Percentiles rank a stretch among this genome's conserved stretches.
Conservation (phyloP, 2,888 invertebrate species). For the Ypsolopha scabrella region DNA sequence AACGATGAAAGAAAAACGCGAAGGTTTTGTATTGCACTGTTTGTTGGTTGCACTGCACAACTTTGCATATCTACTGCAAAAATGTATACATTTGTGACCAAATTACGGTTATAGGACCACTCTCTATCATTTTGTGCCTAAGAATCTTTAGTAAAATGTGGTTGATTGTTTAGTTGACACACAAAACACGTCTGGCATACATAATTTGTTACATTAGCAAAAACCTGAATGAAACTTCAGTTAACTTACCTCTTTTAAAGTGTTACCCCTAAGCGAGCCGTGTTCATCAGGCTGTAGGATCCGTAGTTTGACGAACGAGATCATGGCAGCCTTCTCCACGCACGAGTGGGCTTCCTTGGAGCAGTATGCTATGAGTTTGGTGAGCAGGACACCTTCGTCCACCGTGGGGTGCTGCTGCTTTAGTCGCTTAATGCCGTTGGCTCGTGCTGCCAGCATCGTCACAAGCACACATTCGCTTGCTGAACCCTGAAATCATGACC, state of each 20-base stretch:
- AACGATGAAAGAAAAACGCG: too few species aligned
- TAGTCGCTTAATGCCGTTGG: conserved; percentile 86
- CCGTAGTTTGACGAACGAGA: conserved; percentile 89
- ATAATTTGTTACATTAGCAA: too few species aligned
- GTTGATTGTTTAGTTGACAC: too few species aligned
- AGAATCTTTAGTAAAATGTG: too few species aligned
- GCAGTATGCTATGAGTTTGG: conserved; percentile 94
- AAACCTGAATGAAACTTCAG: too few species aligned
- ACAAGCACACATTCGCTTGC: conserved; percentile 96
- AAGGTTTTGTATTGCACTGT: too few species aligned
- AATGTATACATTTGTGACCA: too few species aligned
- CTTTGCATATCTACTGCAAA: too few species aligned
- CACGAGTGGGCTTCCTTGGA: conserved; percentile 93
- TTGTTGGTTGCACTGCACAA: too few species aligned
- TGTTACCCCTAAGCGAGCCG: conserved; percentile 83
- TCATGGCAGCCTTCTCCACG: conserved; percentile 95
- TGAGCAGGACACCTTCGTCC: conserved; percentile 90
- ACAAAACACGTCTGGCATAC: too few species aligned
- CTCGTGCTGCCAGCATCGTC: conserved; percentile 91
- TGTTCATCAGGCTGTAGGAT: conserved; percentile 91
- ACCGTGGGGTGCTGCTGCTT: conserved; percentile 88
- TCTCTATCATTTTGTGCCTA: too few species aligned
- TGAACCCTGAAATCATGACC: conserved; percentile 76
- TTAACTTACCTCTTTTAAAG: conserved; percentile 76
- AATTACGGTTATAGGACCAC: too few species aligned